phyloP scores from a whole-genome alignment of 2,888 invertebrate genomes.

The Sylvicola cinctus region DNA sequence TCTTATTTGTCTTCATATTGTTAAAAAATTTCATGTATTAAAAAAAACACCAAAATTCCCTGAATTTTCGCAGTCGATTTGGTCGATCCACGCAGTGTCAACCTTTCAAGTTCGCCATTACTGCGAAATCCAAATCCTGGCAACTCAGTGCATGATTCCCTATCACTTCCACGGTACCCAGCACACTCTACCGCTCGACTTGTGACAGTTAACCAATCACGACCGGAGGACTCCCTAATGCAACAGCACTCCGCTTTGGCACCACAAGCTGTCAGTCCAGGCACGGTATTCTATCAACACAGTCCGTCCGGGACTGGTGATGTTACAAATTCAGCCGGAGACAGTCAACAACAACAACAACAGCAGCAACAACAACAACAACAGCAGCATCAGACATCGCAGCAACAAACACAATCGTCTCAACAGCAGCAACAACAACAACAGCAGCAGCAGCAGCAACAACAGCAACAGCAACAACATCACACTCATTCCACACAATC shows the following conservation, averaged over 20 bases:
- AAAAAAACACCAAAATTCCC: neutral
- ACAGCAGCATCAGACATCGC: constrained; percentile 10
- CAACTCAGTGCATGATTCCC: constrained; percentile 10
- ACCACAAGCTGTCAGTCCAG: constrained; percentile 30
- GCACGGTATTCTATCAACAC: constrained; percentile 30
- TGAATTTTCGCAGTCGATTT: constrained; percentile 17
- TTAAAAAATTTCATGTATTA: neutral
- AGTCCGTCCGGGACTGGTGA: constrained; percentile 14
- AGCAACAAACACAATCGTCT: constrained; percentile 6
- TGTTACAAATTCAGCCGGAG: constrained; percentile 6
- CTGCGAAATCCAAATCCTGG: constrained; percentile 17
- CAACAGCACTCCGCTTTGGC: constrained; percentile 29
- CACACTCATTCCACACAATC: constrained; percentile 18
- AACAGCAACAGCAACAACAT: constrained; percentile 31
- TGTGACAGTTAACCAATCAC: constrained; percentile 15
- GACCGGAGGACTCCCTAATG: constrained; percentile 21
- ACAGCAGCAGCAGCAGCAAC: constrained; percentile 25
- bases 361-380: constrained; percentile 10
- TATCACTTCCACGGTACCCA: constrained; percentile 18
- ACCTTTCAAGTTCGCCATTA: constrained; percentile 16
- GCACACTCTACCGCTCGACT: constrained; percentile 14
- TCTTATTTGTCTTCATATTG: too few species aligned
- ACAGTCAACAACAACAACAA: constrained; percentile 10
- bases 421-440: constrained; percentile 10
- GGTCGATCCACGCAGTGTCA: constrained; percentile 19